Conservation (phyloP, 2,888 invertebrate genomes). For the Marasmarcha lunaedactyla region DNA sequence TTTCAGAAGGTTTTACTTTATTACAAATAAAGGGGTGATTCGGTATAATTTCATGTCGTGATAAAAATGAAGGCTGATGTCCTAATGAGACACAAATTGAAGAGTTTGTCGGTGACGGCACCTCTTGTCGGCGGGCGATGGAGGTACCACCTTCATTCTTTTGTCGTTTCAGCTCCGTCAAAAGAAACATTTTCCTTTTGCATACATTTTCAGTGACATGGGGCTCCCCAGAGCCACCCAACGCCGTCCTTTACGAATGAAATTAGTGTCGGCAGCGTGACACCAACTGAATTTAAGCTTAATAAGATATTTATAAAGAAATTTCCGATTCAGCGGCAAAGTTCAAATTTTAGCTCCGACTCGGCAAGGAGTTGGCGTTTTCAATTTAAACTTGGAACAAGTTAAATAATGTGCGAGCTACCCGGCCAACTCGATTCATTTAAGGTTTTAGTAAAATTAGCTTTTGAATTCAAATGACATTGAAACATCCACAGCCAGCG, state of each 20-base stretch:
- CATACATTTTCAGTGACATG: constrained; percentile 57
- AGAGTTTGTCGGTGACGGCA: constrained; percentile 42
- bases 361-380: constrained; percentile 66
- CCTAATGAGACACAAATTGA: constrained; percentile 45
- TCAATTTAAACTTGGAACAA: constrained; percentile 69
- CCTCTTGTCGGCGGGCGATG: constrained; percentile 23
- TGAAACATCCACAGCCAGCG: constrained; percentile 44
- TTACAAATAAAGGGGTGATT: background rate
- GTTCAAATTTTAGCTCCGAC: constrained; percentile 67
- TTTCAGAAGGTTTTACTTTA: background rate
- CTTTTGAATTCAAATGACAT: constrained; percentile 62
- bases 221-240: constrained; percentile 17
- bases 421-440: constrained; percentile 64
- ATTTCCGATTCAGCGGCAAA: constrained; percentile 69
- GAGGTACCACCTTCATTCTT: constrained; percentile 39
- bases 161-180: constrained; percentile 66
- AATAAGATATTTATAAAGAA: constrained; percentile 71
- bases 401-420: constrained; percentile 68
- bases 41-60: background rate
- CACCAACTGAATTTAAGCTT: constrained; percentile 68
- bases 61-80: background rate
- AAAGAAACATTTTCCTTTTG: constrained; percentile 63
- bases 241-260: constrained; percentile 63
- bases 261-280: constrained; percentile 70
- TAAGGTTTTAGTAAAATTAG: constrained; percentile 68